phyloP scores from a whole-genome alignment of 2,888 invertebrate genomes.

The Venustoraphidia nigricollis region DNA sequence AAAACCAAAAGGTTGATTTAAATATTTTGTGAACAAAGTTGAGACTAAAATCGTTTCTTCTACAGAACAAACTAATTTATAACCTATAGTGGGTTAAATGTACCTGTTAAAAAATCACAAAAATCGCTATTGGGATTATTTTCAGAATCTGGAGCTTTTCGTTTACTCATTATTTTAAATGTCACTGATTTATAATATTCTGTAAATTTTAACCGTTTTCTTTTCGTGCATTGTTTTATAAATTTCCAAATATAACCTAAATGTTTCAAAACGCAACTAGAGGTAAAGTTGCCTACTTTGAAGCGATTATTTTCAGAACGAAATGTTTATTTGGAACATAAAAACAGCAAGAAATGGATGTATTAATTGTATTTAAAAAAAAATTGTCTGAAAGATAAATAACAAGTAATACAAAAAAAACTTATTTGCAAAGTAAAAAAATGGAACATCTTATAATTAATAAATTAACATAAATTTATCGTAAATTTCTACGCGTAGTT shows the following conservation, averaged over 20 bases:
- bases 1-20: no score
- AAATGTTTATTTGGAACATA: no score
- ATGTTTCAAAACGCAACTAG: no score
- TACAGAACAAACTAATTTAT: not conserved
- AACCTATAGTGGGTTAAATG: conserved; percentile 7
- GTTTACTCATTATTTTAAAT: conserved; percentile 36
- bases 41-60: no score
- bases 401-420: not conserved
- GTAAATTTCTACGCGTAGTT: conserved; percentile 45
- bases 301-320: no score
- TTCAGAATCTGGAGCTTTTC: conserved; percentile 35
- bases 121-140: conserved; percentile 42
- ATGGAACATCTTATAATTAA: conserved; percentile 9
- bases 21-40: no score
- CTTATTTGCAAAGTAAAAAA: conserved; percentile 10
- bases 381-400: conserved; percentile 1
- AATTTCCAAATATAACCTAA: no score
- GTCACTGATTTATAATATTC: not conserved
- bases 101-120: conserved; percentile 42
- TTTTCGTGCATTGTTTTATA: no score
- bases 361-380: conserved; percentile 2
- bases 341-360: no score
- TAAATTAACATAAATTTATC: conserved; percentile 17
- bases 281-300: no score
- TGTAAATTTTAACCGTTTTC: no score